Base-by-base conservation (phyloP, 2,888 invertebrate species). In the Papilio elwesi region DNA sequence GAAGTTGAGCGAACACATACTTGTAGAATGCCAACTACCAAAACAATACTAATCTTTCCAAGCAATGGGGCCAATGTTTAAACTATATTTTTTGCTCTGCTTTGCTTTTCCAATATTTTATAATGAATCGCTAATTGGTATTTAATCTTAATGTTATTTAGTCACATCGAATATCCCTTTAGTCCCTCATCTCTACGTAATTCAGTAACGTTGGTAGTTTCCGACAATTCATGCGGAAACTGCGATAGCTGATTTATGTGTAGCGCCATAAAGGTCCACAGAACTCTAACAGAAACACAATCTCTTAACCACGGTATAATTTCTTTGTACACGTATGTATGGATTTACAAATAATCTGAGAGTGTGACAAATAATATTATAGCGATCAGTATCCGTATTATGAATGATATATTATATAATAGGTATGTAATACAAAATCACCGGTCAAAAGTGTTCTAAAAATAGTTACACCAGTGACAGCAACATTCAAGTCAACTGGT, bases 171-270 rank as follows among this genome's bases (percentile, higher is more conserved):
- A 59, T 43, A 43, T 59, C 59, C 43, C 38, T 10, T 59, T 59
- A 59, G 43, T 70, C 48, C 12, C 52, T 43, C 43, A 43, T 9
- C 59, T 38, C 59, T 43, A 59, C 38, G 59, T 59, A n/a, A 38
- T 68, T 69, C 15, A n/a, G 49, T 62, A 59, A 49, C 36, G 38
- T 7, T 49, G 69, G 26, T 16, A 59, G 57, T 69, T 59, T 59
- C 36, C 26, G 51, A 38, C 69, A 62, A 66, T 53, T 52, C 66
- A 53, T 49, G 66, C 53, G 52, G 66, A 66, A 66, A 66, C 43
- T 10, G 16, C n/a, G 66, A 66, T 66, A 66, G 51, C 52, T 59
- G 43, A 59, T 59, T n/a, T 59, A 43, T 43, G 43, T 59, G n/a
- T 15, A 3, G 13, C 26, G 26, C 26, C 10, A n/a, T 38, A 59